Percentiles rank a stretch among this genome's conserved stretches.
Evolutionary conservation across 2,888 invertebrate species (phyloP).

Genomic region (Metellina segmentata): DNA sequence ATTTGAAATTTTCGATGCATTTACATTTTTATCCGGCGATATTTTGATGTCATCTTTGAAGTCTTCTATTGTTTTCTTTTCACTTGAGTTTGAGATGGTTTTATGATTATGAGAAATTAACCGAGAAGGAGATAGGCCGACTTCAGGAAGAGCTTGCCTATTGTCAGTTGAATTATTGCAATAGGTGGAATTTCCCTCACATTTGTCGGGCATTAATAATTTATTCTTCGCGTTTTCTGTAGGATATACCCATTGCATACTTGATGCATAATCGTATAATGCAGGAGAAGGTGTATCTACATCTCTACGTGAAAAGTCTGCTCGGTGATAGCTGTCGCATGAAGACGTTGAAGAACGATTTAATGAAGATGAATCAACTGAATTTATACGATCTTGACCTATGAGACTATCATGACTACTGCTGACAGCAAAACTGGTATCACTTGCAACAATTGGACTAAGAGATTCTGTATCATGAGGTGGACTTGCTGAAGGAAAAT

Average conservation of each 20-base stretch:
- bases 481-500: constrained; percentile 60
- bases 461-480: constrained; percentile 61
- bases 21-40: background rate
- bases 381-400: constrained; percentile 55
- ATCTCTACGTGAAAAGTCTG: constrained; percentile 85
- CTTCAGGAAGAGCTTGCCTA: constrained; percentile 77
- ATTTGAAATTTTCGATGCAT: background rate
- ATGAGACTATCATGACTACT: constrained; percentile 65
- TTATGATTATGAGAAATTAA: constrained; percentile 3
- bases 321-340: constrained; percentile 88
- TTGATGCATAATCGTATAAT: constrained; percentile 67
- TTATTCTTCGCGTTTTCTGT: constrained; percentile 31
- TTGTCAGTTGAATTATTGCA: constrained; percentile 40
- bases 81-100: background rate
- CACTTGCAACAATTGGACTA: constrained; percentile 31
- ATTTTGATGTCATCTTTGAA: background rate
- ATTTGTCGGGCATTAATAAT: background rate
- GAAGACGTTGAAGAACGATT: constrained; percentile 91
- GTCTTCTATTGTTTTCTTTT: background rate
- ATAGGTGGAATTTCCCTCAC: constrained; percentile 16
- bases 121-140: constrained; percentile 78
- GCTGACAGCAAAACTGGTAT: constrained; percentile 47
- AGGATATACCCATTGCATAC: constrained; percentile 76
- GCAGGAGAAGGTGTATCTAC: constrained; percentile 85
- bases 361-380: constrained; percentile 85